Percentiles rank a stretch among this genome's conserved stretches.
Evolutionary conservation across 2,888 invertebrate species (phyloP).

Genomic region (Teleiodes luculella): DNA sequence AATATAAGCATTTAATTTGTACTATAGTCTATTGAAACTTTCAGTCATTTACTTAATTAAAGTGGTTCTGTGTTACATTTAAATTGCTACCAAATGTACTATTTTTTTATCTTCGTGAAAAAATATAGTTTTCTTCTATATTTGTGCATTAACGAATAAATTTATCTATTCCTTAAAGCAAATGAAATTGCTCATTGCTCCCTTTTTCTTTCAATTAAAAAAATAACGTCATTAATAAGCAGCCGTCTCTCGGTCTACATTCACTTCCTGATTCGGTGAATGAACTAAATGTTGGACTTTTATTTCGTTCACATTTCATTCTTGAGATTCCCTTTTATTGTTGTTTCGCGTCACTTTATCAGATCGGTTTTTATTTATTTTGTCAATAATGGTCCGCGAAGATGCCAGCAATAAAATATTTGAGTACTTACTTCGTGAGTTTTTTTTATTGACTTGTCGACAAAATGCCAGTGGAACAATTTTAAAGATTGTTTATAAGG

Average conservation of each 20-base stretch:
- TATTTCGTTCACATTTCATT: constrained; percentile 6
- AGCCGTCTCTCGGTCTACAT: background rate
- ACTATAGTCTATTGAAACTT: too few species aligned
- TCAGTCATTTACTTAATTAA: too few species aligned
- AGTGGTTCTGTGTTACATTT: too few species aligned
- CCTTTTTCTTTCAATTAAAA: too few species aligned
- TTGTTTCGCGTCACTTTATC: constrained; percentile 1
- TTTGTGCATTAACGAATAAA: too few species aligned
- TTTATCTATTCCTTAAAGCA: too few species aligned
- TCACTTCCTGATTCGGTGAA: constrained; percentile 7
- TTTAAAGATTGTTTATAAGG: background rate
- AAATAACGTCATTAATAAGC: too few species aligned
- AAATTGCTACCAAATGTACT: too few species aligned
- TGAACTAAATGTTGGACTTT: constrained; percentile 7
- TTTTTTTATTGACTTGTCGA: background rate
- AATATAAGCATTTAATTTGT: too few species aligned
- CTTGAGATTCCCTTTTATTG: constrained; percentile 2
- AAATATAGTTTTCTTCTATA: too few species aligned
- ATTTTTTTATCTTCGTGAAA: too few species aligned
- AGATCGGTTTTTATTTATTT: background rate
- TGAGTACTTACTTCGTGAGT: background rate
- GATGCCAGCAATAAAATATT: constrained; percentile 1
- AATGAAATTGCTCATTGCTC: too few species aligned
- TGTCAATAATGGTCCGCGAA: background rate
- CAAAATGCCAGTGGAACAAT: background rate